Conservation (phyloP, 2,888 invertebrate genomes). For the Tipula confusa region DNA sequence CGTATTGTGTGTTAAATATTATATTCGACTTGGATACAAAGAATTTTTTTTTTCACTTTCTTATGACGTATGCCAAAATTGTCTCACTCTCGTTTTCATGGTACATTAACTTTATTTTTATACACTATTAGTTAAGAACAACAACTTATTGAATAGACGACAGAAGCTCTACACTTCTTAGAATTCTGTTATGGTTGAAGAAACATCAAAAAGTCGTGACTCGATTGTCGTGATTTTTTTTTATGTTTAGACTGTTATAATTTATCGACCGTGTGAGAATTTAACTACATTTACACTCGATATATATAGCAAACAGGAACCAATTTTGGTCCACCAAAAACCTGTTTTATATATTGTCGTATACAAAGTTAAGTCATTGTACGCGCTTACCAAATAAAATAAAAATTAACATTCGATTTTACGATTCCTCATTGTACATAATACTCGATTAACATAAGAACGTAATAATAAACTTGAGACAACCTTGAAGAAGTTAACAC, state of each 20-base stretch:
- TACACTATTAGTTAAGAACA: not conserved
- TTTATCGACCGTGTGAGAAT: not conserved
- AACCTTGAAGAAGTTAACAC: not conserved
- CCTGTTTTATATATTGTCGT: not conserved
- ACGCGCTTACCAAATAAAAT: not conserved
- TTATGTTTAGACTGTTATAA: not conserved
- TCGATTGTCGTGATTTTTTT: not conserved
- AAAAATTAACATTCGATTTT: not conserved
- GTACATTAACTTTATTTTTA: not conserved
- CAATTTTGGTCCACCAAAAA: not conserved
- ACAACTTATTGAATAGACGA: not conserved
- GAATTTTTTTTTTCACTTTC: constrained; percentile 4
- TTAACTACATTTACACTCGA: not conserved
- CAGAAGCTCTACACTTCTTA: not conserved
- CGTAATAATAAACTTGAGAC: not conserved
- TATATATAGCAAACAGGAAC: not conserved
- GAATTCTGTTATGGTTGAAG: not conserved
- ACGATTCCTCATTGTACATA: not conserved
- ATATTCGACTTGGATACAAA: not conserved
- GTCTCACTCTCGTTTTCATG: not conserved
- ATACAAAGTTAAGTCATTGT: not conserved
- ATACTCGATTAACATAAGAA: not conserved
- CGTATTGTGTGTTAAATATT: not conserved
- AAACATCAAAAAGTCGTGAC: not conserved
- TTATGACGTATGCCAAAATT: not conserved